These are phyloP conservation scores for Perizoma affinitatum DNA, from an alignment of 2,888 invertebrate genomes.

Conservation along the genomic window DNA sequence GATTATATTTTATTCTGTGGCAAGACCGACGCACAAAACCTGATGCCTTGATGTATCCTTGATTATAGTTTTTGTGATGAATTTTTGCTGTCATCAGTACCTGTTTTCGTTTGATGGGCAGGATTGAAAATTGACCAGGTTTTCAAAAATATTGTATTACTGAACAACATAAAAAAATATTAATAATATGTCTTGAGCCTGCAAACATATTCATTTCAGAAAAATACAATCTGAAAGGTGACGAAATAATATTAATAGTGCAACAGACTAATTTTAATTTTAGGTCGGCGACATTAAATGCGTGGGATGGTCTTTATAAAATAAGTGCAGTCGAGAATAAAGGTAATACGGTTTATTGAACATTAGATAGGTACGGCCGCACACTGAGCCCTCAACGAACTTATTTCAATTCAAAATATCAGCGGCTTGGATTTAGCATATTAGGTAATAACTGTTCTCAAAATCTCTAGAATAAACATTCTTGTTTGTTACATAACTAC, in stretches of 20 bases:
- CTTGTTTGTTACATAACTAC: too few species aligned
- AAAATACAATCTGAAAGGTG: conserved; percentile 11
- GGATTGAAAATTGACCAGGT: conserved; percentile 1
- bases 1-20: conserved; percentile 17
- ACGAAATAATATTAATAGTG: conserved; percentile 16
- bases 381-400: too few species aligned
- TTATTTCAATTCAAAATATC: too few species aligned
- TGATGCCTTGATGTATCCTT: conserved; percentile 60
- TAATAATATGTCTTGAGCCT: too few species aligned
- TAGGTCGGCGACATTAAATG: conserved; percentile 21
- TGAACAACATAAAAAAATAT: too few species aligned
- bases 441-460: too few species aligned
- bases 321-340: conserved; percentile 11
- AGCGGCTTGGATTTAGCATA: too few species aligned
- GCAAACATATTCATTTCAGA: not conserved
- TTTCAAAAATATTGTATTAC: not conserved
- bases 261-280: conserved; percentile 25
- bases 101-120: conserved; percentile 12
- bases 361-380: too few species aligned
- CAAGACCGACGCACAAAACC: conserved; percentile 48
- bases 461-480: too few species aligned
- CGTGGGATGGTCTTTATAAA: conserved; percentile 16
- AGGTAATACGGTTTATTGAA: not conserved
- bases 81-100: conserved; percentile 39
- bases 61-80: conserved; percentile 53